phyloP scores from a whole-genome alignment of 2,113 vertebrate genomes.

The Herpailurus yagouaroundi region DNA sequence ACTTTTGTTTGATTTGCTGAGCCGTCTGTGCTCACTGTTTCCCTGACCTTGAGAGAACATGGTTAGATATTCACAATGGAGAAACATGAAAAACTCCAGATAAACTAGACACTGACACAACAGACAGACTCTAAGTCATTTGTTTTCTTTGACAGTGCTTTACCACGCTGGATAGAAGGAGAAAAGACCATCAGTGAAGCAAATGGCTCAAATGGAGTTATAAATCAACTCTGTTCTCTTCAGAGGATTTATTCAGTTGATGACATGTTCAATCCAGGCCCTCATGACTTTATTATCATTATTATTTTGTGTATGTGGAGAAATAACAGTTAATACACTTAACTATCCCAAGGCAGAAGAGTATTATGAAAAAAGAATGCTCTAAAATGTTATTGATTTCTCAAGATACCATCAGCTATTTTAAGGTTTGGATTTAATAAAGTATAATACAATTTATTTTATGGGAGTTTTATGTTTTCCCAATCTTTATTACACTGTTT shows the following conservation, averaged over 20 bases:
- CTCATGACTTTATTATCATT: background rate
- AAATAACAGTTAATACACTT: background rate
- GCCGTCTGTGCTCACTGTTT: background rate
- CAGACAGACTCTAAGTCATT: background rate
- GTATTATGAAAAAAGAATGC: background rate
- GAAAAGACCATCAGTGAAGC: conserved; percentile 50
- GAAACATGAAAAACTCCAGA: conserved; percentile 55
- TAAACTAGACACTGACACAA: background rate
- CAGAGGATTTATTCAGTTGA: conserved; percentile 37
- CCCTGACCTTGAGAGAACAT: conserved; percentile 52
- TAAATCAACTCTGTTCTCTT: conserved; percentile 49
- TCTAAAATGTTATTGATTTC: conserved; percentile 35
- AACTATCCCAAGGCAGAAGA: background rate
- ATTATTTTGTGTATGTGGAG: conserved; percentile 31
- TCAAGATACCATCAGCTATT: conserved; percentile 31
- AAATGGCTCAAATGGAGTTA: conserved; percentile 33
- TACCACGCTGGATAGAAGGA: background rate
- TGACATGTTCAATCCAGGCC: background rate
- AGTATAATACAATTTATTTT: conserved; percentile 14
- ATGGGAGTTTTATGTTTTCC: conserved; percentile 45
- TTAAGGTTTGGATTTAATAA: conserved; percentile 47
- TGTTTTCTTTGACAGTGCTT: conserved; percentile 62
- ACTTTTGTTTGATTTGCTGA: conserved; percentile 7
- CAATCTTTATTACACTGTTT: background rate
- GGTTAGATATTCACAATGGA: background rate